phyloP scores from a whole-genome alignment of 2,888 invertebrate genomes.

The Drosophila tanythrix region DNA sequence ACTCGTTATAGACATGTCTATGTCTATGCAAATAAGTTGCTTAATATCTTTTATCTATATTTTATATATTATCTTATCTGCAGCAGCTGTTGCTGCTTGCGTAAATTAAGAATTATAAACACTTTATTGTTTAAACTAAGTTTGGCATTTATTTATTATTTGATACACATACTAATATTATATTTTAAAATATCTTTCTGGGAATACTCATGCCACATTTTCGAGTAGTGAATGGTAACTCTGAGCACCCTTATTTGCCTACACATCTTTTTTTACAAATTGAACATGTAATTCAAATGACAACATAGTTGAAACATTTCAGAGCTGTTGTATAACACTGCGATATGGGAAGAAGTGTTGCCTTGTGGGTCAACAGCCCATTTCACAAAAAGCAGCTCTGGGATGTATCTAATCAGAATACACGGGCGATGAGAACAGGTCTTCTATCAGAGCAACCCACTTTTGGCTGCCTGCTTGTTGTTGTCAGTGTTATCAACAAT shows the following conservation, averaged over 20 bases:
- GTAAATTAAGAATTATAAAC: background rate
- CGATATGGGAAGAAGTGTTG: constrained; percentile 5
- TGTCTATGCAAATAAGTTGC: background rate
- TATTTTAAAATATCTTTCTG: background rate
- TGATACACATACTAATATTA: background rate
- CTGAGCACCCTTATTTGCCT: background rate
- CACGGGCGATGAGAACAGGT: constrained; percentile 33
- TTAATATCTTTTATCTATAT: too few species aligned
- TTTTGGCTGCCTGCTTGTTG: constrained; percentile 55
- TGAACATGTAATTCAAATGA: background rate
- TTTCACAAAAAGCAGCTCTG: constrained; percentile 39
- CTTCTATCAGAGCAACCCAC: constrained; percentile 41
- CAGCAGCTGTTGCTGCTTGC: background rate
- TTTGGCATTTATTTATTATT: background rate
- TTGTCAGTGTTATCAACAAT: constrained; percentile 76
- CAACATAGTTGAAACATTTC: background rate
- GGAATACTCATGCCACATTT: background rate
- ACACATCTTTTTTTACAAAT: background rate
- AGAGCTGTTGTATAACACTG: constrained; percentile 13
- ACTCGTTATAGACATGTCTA: background rate
- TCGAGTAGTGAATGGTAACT: background rate
- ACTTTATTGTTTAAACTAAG: background rate
- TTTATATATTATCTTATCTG: background rate
- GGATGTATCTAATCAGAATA: constrained; percentile 48
- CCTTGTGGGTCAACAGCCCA: constrained; percentile 53